Evolutionary conservation across 2,797 vertebrate genomes (phyloP).

Genomic region (Kryptopterus vitreolus): DNA sequence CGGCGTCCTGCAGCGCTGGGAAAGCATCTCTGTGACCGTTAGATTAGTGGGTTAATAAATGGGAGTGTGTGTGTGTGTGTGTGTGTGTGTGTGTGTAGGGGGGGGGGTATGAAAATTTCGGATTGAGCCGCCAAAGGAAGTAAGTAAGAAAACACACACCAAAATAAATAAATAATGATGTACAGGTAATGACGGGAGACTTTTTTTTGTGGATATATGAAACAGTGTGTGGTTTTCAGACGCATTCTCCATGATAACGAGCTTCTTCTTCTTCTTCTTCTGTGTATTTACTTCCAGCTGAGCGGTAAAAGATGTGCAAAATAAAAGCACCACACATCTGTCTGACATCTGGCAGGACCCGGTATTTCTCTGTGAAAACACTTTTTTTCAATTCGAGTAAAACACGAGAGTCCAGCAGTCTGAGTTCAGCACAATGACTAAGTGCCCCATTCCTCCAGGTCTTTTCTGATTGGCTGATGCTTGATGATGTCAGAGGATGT

Average conservation of each 20-base stretch:
- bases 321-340: neutral
- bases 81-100: neutral
- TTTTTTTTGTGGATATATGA: slow-evolving; percentile 10
- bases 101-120: neutral
- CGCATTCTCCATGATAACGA: slow-evolving; percentile 18
- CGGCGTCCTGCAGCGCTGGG: slow-evolving; percentile 11
- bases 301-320: slow-evolving; percentile 19
- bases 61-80: neutral
- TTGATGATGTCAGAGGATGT: neutral
- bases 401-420: neutral
- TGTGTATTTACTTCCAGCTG: slow-evolving; percentile 42
- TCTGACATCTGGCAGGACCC: slow-evolving; percentile 10
- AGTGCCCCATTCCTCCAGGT: neutral
- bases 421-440: neutral
- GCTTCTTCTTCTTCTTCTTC: slow-evolving; percentile 40
- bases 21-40: slow-evolving; percentile 16
- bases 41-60: slow-evolving; percentile 21
- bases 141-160: neutral
- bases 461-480: neutral
- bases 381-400: neutral
- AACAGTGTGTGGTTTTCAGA: slow-evolving; percentile 21
- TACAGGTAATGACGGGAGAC: slow-evolving; percentile 23
- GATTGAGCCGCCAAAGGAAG: slow-evolving; percentile 6
- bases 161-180: neutral
- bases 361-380: neutral